Evolutionary conservation across 2,113 vertebrate species (phyloP).

Genomic region (Pseudorasbora parva): DNA sequence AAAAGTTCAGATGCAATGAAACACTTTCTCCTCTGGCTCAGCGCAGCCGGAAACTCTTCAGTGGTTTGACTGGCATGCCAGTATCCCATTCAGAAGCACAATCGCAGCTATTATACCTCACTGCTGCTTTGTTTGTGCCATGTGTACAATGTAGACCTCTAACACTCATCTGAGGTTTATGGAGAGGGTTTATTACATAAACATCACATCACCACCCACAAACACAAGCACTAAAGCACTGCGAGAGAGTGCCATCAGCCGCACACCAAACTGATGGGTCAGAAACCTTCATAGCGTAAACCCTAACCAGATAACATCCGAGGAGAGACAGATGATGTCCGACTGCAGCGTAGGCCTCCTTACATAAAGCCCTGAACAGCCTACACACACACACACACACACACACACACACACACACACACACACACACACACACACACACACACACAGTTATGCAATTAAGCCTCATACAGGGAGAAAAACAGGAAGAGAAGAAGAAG

Average conservation of each 20-base stretch:
- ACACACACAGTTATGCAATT: conserved; percentile 49
- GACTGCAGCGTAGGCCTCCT: conserved; percentile 47
- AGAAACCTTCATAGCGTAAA: neutral
- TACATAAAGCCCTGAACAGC: conserved; percentile 54
- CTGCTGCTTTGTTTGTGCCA: neutral
- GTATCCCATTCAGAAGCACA: neutral
- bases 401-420: too few species aligned
- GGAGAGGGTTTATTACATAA: conserved; percentile 3
- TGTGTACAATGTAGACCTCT: neutral
- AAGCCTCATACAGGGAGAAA: conserved; percentile 17
- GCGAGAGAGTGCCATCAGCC: conserved; percentile 2
- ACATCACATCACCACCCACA: conserved; percentile 35
- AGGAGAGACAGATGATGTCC: conserved; percentile 33
- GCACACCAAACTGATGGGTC: neutral
- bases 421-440: neutral
- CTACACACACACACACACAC: conserved; percentile 45
- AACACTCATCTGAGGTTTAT: conserved; percentile 4
- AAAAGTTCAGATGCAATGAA: neutral
- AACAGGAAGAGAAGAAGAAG: conserved; percentile 4
- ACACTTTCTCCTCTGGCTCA: neutral
- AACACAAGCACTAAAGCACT: neutral
- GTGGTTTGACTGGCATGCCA: neutral
- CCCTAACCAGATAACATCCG: neutral
- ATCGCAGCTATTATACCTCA: neutral
- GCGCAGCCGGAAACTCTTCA: neutral